Conservation (phyloP, 2,888 invertebrate genomes). For the Alviniconcha strummeri region DNA sequence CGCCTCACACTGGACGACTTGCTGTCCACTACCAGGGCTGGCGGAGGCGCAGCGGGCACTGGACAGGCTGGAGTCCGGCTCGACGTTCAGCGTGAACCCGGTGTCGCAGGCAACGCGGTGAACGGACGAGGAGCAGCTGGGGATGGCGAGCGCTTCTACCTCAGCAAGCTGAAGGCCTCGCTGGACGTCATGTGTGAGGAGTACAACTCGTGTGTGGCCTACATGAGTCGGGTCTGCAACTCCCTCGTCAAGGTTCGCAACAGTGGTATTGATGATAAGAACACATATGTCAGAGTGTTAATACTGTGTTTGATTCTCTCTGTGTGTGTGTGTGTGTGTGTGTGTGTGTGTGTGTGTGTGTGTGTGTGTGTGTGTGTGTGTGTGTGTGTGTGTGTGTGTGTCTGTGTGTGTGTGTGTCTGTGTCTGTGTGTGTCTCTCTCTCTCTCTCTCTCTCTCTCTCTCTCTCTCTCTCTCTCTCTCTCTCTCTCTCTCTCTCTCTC, state of each 20-base stretch:
- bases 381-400: neutral
- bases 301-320: neutral
- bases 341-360: neutral
- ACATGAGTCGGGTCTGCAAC: constrained; percentile 39
- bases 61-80: constrained; percentile 40
- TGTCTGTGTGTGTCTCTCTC: too few species aligned
- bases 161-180: constrained; percentile 41
- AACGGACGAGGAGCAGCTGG: constrained; percentile 21
- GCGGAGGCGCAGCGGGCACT: constrained; percentile 44
- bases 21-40: constrained; percentile 11
- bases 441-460: neutral
- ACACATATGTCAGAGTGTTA: too few species aligned
- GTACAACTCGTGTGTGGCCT: constrained; percentile 50
- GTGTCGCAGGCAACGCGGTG: neutral
- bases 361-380: neutral
- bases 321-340: neutral
- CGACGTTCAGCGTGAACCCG: neutral
- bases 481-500: neutral
- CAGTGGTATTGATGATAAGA: too few species aligned
- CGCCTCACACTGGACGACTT: too few species aligned
- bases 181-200: constrained; percentile 47
- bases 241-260: constrained; percentile 26
- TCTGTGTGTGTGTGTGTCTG: neutral
- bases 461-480: constrained; percentile 15
- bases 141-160: constrained; percentile 32